Evolutionary conservation across 1,140 invertebrate species (phyloP), one percentile per base, ranked within the genome.

Genomic region (Cotesia chilonis): DNA sequence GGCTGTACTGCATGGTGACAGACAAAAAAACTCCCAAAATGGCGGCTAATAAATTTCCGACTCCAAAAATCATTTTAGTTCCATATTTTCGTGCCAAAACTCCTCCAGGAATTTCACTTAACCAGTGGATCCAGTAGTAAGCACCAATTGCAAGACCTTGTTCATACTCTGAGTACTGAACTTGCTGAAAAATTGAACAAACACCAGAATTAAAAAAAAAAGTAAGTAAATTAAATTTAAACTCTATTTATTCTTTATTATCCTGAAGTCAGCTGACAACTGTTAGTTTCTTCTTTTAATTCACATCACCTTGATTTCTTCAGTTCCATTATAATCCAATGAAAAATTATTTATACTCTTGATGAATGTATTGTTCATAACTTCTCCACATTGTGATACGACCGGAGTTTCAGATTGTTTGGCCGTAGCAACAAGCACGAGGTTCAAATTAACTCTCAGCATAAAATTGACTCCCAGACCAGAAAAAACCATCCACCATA

Each of bases 361-460:
- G 12, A 51, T 47, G 0, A 12, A 12, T 6, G 4, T 35, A 37
- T 59, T 59, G n/a, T 36, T 28, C 10, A 60, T 20, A 14, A 3
- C 17, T 10, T 6, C 20, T 55, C 6, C 20, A 20, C 67, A 68
- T 55, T 68, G 35, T 35, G 54, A 57, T 35, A 37, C n/a, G 17
- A 59, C 6, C 35, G n/a, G n/a, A 37, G n/a, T 70, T 36, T 61
- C 38, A 35, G 68, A 41, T 20, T 65, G 70, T 65, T 55, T 57
- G 9, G 94, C 91, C 93, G 96, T 96, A 14, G 93, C 91, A 12
- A 96, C 93, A 70, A 96, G 94, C 4, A 93, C 93, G 14, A 96
- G 92, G 78, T 94, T 95, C 7, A 96, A 82, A 82, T 95, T 95
- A 17, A 94, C 92, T 35, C 94, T 87, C 61, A 95, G 86, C 86